Conservation (phyloP, 2,888 invertebrate genomes). For the Prenolepis imparis region DNA sequence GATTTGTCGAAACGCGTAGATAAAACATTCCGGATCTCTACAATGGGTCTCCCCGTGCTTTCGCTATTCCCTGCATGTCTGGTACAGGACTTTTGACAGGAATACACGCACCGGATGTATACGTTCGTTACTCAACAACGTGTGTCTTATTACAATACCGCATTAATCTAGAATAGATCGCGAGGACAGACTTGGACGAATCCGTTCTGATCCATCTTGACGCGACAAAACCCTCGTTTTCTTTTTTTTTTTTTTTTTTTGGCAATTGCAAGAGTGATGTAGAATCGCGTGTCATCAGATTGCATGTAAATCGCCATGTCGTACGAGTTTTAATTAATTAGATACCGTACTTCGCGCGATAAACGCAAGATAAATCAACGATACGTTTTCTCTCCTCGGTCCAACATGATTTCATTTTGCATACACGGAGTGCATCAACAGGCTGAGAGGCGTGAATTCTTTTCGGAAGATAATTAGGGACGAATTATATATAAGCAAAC, state of each 20-base stretch:
- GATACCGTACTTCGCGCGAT: neutral
- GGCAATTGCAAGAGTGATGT: constrained; percentile 55
- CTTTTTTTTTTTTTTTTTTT: constrained; percentile 30
- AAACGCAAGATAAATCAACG: constrained; percentile 29
- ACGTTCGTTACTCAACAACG: constrained; percentile 63
- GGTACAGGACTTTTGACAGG: constrained; percentile 58
- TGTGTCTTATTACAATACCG: neutral
- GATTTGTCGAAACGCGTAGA: constrained; percentile 71
- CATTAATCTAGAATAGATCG: constrained; percentile 55
- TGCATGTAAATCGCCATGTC: constrained; percentile 27
- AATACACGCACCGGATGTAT: constrained; percentile 7
- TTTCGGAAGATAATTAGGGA: neutral
- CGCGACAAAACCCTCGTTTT: neutral
- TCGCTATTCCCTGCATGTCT: constrained; percentile 68
- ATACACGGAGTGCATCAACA: neutral
- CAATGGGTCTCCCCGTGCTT: constrained; percentile 68
- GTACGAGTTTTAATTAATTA: constrained; percentile 57
- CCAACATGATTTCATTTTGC: neutral
- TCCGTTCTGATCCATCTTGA: neutral
- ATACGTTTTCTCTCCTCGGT: neutral
- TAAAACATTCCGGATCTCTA: constrained; percentile 45
- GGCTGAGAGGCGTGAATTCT: neutral
- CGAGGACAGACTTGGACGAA: constrained; percentile 39
- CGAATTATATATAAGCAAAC: neutral
- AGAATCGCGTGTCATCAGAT: constrained; percentile 46